Base-by-base conservation (phyloP, 2,888 invertebrate genomes). In the Drosophila tanythrix region DNA sequence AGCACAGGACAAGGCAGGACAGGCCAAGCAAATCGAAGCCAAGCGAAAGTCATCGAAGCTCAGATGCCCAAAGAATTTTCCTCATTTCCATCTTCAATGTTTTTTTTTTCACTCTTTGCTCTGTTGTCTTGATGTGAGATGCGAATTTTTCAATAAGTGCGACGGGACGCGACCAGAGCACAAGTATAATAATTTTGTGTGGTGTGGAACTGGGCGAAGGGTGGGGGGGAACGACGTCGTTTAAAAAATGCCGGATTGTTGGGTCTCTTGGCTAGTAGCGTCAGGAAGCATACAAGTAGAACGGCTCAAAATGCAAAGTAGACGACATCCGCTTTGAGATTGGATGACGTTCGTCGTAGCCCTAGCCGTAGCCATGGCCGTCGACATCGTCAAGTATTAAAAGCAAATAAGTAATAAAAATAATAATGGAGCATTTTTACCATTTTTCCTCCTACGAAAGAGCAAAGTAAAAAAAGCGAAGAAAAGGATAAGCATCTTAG, bases 351-450 rank as follows among this genome's bases (percentile, higher is more conserved):
- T 87, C 67, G 33, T 64, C 52, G 57, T 52, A 55, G 38, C 35
- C 63, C n/a, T 59, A 21, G 62, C 48, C 58, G n/a, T 65, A 35
- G 67, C 51, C 63, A 56, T 69, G 46, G 56, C 61, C 77, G 61
- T 64, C 55, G 76, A 69, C 87, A 75, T 83, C 82, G 83, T 90
- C 85, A 87, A 89, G 88, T 88, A 88, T 88, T 88, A 88, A 90
- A 88, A 90, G 88, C 88, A 88, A 88, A 88, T 88, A 88, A 88
- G 88, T 88, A 88, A 88, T 88, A 88, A 88, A 88, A 88, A 88
- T 90, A 88, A 88, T 88, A 88, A 90, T 90, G 88, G 88, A 82
- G 85, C 88, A 88, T 88, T 88, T 88, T 90, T 88, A 83, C 87
- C 87, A 90, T 90, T 87, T 86, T 82, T 85, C 77, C 82, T 77